Evolutionary conservation across 2,888 invertebrate species (phyloP), one percentile per base, ranked within the genome.

Genomic region (Notodonta dromedarius): DNA sequence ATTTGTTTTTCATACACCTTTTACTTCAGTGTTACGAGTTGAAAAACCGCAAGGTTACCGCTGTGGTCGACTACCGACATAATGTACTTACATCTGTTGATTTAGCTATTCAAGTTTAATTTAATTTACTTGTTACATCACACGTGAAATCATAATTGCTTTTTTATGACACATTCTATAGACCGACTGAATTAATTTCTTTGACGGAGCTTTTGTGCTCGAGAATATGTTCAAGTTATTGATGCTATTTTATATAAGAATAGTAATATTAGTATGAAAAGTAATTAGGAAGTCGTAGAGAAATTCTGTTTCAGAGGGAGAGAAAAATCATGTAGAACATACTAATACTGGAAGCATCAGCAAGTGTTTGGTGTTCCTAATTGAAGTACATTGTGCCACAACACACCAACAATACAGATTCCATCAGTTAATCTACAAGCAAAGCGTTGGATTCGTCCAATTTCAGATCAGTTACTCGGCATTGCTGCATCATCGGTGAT

Each of bases 401-500:
- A 66, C 70, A 65, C 60, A 61, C 52, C 52, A 35, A 54, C 57
- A 64, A 56, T 61, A 59, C 46, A 80, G 78, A 80, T 79, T 82
- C 73, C 76, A 77, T 79, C 77, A 80, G 83, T 82, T 87, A 85
- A 87, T 88, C 83, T 86, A 88, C 83, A 76, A 82, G 80, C 81
- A 74, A 78, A 83, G 80, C 76, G 82, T 81, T 80, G 80, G 85
- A 82, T 84, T 84, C 84, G 79, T 87, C 84, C 86, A 89, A 89
- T 90, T 88, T 85, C 79, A 86, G 87, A 90, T 90, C 90, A 84
- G 89, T 91, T 90, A 87, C 86, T 85, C 79, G 82, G 84, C 83
- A 87, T 83, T 91, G 93, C 92, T 91, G 91, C 88, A 91, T 93
- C 93, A 93, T 92, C 86, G 87, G 88, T 86, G 88, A 90, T 89